Evolutionary conservation across 2,797 vertebrate genomes (phyloP).

Genomic region (Silurus aristotelis): DNA sequence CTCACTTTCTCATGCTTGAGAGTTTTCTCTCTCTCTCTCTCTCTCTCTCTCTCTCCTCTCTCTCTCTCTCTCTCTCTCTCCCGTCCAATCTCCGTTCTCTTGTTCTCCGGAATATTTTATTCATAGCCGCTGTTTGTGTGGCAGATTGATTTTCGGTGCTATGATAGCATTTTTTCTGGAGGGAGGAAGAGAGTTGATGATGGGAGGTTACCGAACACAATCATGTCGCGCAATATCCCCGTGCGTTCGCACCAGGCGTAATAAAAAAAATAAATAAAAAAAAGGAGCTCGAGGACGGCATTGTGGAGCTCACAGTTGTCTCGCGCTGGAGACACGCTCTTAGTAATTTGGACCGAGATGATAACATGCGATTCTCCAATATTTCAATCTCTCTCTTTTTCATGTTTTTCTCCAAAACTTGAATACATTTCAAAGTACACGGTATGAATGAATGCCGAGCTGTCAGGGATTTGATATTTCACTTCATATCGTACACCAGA

Average conservation of each 20-base stretch:
- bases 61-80: not conserved
- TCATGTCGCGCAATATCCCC: slow-evolving; percentile 57
- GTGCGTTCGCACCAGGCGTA: slow-evolving; percentile 43
- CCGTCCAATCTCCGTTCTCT: slow-evolving; percentile 35
- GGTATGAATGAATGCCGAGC: not conserved
- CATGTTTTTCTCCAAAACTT: not conserved
- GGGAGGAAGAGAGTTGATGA: slow-evolving; percentile 49
- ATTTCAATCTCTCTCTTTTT: slow-evolving; percentile 13
- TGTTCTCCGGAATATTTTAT: slow-evolving; percentile 52
- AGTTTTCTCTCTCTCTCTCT: no score
- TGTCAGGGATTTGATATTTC: not conserved
- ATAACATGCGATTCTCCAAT: slow-evolving; percentile 60
- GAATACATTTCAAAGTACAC: not conserved
- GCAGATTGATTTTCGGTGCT: slow-evolving; percentile 53
- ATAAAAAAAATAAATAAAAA: slow-evolving; percentile 33
- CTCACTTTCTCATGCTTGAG: not conserved
- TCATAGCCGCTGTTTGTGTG: slow-evolving; percentile 45
- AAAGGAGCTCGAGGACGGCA: not conserved
- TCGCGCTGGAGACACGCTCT: not conserved
- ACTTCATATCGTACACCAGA: not conserved
- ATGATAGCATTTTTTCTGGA: slow-evolving; percentile 55
- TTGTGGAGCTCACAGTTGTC: not conserved
- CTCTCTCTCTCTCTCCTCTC: not conserved
- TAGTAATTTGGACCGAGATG: slow-evolving; percentile 79
- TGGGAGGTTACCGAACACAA: slow-evolving; percentile 58